These are phyloP conservation scores for Neomonachus schauinslandi DNA, from an alignment of 2,113 vertebrate species.

Conservation along the genomic window DNA sequence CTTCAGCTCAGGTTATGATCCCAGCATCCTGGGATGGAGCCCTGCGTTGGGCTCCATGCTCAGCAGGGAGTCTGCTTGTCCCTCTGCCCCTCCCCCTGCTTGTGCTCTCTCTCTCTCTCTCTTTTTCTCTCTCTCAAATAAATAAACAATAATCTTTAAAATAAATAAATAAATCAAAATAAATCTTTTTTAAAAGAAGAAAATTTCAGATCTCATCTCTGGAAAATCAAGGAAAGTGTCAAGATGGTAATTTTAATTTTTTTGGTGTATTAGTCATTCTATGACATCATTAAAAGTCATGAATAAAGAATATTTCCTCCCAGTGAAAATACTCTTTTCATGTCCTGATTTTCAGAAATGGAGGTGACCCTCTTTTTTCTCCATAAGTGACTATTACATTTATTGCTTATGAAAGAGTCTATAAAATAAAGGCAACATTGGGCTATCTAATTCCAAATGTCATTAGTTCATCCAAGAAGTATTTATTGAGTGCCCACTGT, in stretches of 20 bases:
- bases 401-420: not conserved
- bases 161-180: not conserved
- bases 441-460: not conserved
- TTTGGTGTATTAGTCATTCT: not conserved
- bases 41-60: no score
- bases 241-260: not conserved
- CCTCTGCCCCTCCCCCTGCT: no score
- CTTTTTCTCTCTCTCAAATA: no score
- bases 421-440: not conserved
- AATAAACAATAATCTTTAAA: not conserved
- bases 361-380: not conserved
- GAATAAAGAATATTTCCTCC: not conserved
- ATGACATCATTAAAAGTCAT: not conserved
- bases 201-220: not conserved
- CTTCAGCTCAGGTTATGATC: no score
- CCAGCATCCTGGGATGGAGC: no score
- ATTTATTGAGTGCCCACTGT: not conserved
- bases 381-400: not conserved
- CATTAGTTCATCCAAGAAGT: not conserved
- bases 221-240: conserved; percentile 16
- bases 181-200: not conserved
- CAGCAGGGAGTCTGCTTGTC: no score
- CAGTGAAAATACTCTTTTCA: not conserved
- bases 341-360: not conserved
- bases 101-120: no score